Base-by-base conservation (phyloP, 2,113 vertebrate genomes). In the Axis porcinus region DNA sequence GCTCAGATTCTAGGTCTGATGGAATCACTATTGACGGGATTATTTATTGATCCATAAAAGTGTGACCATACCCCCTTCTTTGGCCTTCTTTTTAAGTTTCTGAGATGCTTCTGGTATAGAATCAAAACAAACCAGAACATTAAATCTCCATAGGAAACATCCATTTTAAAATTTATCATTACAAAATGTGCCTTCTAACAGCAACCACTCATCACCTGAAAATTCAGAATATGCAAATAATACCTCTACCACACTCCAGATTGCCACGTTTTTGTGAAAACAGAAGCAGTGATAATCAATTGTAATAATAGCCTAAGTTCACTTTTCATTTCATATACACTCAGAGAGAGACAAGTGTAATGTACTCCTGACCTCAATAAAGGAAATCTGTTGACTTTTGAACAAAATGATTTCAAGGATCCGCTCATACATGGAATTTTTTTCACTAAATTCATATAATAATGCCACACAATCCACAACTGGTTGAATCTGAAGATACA, bases 121-220 rank as follows among this genome's bases (percentile, higher is more conserved):
- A 79, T 27, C 40, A 57, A 95, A 96, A 74, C 28, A 86, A 94
- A 95, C 5, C 1, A 60, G 70, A 87, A 54, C 27, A 70, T 67
- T 74, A 96, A 94, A 47, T 30, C 79, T 91, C 50, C 36, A 91
- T 6, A 97, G 52, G 87, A 97, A 97, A 62, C 15, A 54, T 57
- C 1, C 9, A 3, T 82, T 96, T 96, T 62, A 36, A 95, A 95
- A 94, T 54, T 19, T 62, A 14, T 7, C 76, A 45, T 36, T 91
- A 40, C 8, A 52, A 95, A 94, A 64, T 58, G 84, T 93, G 1
- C 27, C 27, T 81, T 84, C 93, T 96, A 95, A 89, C 74, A 79
- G 7, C 33, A 45, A 43, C 52, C 57, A 90, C 58, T 28, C 87
- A 45, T 86, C 78, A 96, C 91, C 9, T 19, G 33, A 91, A 91